Percentiles rank a stretch among this genome's conserved stretches.
Evolutionary conservation across 2,797 vertebrate genomes (phyloP).

Genomic region (Pogoniulus pusillus): DNA sequence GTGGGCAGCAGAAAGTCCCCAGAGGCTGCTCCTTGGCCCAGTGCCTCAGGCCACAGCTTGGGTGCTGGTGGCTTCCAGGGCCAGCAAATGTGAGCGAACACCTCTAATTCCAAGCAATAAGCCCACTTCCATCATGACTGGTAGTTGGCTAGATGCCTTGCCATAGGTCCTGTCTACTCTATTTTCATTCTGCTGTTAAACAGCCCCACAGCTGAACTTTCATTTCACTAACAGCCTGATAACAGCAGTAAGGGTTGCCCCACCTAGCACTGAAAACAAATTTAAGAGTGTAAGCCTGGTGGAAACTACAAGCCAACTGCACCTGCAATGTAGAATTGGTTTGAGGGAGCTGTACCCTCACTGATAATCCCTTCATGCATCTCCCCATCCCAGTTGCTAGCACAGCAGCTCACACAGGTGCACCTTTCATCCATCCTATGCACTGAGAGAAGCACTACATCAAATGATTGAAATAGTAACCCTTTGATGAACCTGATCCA

Average conservation of each 20-base stretch:
- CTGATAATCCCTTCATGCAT: accelerated
- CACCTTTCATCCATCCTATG: not conserved
- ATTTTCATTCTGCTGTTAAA: not conserved
- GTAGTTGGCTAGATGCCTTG: not conserved
- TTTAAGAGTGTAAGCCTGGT: not conserved
- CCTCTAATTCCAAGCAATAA: not conserved
- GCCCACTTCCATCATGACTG: not conserved
- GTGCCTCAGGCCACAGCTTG: not conserved
- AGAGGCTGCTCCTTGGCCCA: accelerated
- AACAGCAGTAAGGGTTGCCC: not conserved
- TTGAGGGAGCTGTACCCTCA: not conserved
- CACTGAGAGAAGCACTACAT: not conserved
- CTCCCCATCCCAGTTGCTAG: not conserved
- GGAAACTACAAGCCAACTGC: not conserved
- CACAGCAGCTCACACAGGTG: not conserved
- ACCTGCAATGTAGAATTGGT: not conserved
- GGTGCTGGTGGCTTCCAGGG: not conserved
- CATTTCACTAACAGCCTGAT: not conserved
- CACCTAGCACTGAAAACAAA: not conserved
- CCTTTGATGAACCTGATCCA: not conserved
- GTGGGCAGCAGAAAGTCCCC: not conserved
- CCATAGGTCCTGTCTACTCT: not conserved
- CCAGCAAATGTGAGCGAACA: not conserved
- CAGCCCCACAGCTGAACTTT: not conserved
- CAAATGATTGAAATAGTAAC: not conserved